phyloP scores from a whole-genome alignment of 2,888 invertebrate species.

The Melinopterus prodromus region DNA sequence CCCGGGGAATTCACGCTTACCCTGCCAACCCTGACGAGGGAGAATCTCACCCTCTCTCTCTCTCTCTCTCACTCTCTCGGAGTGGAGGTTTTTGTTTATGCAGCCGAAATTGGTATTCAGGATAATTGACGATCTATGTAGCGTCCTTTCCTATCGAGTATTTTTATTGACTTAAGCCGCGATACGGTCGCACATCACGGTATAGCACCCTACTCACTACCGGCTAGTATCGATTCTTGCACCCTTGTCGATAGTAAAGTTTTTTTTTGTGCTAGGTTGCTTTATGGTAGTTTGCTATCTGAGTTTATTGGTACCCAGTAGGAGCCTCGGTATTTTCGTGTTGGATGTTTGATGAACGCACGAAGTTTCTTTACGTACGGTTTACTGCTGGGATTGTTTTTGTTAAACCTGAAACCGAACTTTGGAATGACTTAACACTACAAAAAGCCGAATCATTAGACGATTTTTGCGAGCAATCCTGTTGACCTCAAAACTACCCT shows the following conservation, averaged over 20 bases:
- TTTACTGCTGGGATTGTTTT: no score
- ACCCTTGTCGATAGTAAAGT: background rate
- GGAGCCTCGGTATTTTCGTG: no score
- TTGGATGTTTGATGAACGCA: no score
- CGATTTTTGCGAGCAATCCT: no score
- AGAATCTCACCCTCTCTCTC: background rate
- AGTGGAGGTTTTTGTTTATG: constrained; percentile 14
- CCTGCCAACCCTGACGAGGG: constrained; percentile 13
- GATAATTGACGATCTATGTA: constrained; percentile 12
- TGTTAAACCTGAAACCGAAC: no score
- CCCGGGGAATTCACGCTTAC: constrained; percentile 21
- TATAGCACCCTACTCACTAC: background rate
- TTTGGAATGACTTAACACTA: no score
- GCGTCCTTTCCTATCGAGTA: constrained; percentile 18
- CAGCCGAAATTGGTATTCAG: constrained; percentile 20
- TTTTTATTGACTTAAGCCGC: constrained; percentile 7
- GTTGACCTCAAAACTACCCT: no score
- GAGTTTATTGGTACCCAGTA: no score
- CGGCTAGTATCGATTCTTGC: background rate
- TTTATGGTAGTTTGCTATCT: background rate
- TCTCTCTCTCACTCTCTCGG: no score
- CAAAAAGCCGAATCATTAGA: no score
- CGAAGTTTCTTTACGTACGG: no score
- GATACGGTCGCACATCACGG: background rate
- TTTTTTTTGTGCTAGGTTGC: background rate